A percentile compares a stretch with the other conserved stretches of the same genome.
Evolutionary conservation across 1,140 invertebrate genomes (phyloP).

Genomic region (Papilio aristodemus): DNA sequence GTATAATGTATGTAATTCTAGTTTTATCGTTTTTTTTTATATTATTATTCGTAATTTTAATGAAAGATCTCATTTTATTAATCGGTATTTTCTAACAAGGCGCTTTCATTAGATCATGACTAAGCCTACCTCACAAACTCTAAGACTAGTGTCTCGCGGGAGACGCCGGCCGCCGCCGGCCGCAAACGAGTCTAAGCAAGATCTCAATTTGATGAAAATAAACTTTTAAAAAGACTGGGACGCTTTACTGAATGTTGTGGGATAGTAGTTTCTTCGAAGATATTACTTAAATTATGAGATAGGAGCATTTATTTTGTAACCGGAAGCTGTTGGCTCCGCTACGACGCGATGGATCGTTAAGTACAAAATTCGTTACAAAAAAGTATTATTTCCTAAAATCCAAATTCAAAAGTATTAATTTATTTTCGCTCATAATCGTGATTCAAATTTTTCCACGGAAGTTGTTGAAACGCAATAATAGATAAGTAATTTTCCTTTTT

Average conservation of each 20-base stretch:
- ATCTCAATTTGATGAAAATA: slow-evolving; percentile 81
- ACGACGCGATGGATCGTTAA: slow-evolving; percentile 65
- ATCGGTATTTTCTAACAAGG: slow-evolving; percentile 81
- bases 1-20: slow-evolving; percentile 79
- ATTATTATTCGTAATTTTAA: slow-evolving; percentile 79
- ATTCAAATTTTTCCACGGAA: slow-evolving; percentile 52
- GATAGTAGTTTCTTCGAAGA: slow-evolving; percentile 78
- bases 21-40: slow-evolving; percentile 78
- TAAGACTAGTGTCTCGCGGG: slow-evolving; percentile 58
- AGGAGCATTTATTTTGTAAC: slow-evolving; percentile 75
- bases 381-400: slow-evolving; percentile 79
- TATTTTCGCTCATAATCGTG: slow-evolving; percentile 61
- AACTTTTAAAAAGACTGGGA: slow-evolving; percentile 80
- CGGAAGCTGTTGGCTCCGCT: slow-evolving; percentile 56
- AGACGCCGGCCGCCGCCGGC: slow-evolving; percentile 46
- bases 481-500: slow-evolving; percentile 36
- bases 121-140: slow-evolving; percentile 80
- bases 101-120: slow-evolving; percentile 80
- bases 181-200: slow-evolving; percentile 77
- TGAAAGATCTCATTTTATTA: slow-evolving; percentile 81
- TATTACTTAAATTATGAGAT: slow-evolving; percentile 79
- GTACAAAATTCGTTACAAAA: slow-evolving; percentile 76
- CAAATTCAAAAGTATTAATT: slow-evolving; percentile 77
- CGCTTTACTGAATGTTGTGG: slow-evolving; percentile 81
- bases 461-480: slow-evolving; percentile 54